A percentile compares a stretch with the other conserved stretches of the same genome.
Evolutionary conservation across 2,113 vertebrate species (phyloP).

Genomic region (Dendropsophus ebraccatus): DNA sequence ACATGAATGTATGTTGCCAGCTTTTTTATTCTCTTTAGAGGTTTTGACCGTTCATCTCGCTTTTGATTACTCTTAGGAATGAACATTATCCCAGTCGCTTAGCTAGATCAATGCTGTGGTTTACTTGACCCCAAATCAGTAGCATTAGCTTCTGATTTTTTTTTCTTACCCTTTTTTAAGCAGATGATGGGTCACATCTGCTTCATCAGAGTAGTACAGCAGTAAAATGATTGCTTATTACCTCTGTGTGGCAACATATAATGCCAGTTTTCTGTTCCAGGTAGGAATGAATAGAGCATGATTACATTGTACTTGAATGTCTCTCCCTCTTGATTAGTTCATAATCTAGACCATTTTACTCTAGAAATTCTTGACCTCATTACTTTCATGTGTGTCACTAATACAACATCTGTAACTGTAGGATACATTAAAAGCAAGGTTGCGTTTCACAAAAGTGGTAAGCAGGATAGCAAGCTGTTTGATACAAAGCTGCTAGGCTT

Average conservation of each 20-base stretch:
- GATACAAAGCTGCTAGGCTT: not conserved
- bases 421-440: not conserved
- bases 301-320: not conserved
- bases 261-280: conserved; percentile 1
- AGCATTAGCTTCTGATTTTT: conserved; percentile 27
- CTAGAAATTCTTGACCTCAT: not conserved
- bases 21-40: not conserved
- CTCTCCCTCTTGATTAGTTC: not conserved
- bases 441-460: not conserved
- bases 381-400: not conserved
- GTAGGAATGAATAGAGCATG: not conserved
- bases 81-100: not conserved
- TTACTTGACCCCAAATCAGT: not conserved
- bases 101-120: not conserved
- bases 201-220: not conserved
- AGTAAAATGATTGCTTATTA: conserved; percentile 2
- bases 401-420: not conserved
- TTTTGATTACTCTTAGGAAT: not conserved
- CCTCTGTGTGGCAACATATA: not conserved
- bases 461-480: not conserved
- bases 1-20: not conserved
- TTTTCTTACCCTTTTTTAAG: not conserved
- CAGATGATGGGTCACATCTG: conserved; percentile 10
- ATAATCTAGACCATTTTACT: not conserved
- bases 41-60: not conserved